Base-by-base conservation (phyloP, 2,113 vertebrate species). In the Bujurquina vittata region DNA sequence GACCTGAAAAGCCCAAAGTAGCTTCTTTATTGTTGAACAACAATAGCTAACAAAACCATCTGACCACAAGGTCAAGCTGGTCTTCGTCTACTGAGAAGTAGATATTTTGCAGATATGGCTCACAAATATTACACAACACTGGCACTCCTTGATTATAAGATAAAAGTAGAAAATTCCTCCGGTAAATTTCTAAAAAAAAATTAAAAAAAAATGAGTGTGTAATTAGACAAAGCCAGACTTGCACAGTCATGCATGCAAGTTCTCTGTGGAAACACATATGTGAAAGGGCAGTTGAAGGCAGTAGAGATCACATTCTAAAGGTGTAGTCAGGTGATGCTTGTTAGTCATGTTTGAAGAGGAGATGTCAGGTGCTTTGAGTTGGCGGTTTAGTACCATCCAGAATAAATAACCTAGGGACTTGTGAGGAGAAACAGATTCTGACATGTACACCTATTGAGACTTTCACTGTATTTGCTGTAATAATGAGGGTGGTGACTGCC, bases 291-390 rank as follows among this genome's bases (percentile, higher is more conserved):
- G 52, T 29, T 80, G 14, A 20, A 67, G 3, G 10, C 4, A 15
- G 22, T 14, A 23, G 17, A 10, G 3, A 31, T 74, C 57, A 59
- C 2, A 7, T 5, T 65, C 3, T 14, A 26, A 76, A 91, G 78
- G 82, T 83, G 40, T 4, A 63, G 81, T 89, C 84, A 86, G 77
- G 76, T 90, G 81, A 77, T 58, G 35, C 61, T 18, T 31, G 54
- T 84, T 88, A 57, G 58, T 90, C 80, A 91, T 79, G 8, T 29
- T 3, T 15, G 61, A 33, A 57, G 56, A 11, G 26, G 43, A 46
- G 7, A 49, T 63, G 62, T 84, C 61, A 88, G 80, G 69, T 85
- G 56, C 14, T 73, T 79, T 60, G 14, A 31, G 18, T 35, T 49
- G 4, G 12, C 63, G 8, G 46, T 46, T 73, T 26, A 26, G 22